Base-by-base conservation (phyloP, 2,888 invertebrate species). In the Drosophila melanosoma region DNA sequence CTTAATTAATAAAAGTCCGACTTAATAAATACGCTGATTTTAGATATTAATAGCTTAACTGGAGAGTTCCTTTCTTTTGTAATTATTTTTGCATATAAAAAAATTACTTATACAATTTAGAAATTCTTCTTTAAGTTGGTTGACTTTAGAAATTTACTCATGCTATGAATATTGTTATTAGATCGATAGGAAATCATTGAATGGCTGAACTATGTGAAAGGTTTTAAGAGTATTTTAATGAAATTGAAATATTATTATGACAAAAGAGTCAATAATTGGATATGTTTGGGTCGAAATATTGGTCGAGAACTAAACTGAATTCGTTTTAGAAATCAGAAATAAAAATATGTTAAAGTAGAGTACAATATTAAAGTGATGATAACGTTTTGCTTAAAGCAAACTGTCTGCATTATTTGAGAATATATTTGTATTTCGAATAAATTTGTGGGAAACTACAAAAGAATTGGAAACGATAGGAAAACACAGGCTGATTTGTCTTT, bases 401-500 rank as follows among this genome's bases (percentile, higher is more conserved):
- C 33, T 12, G 32, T n/a, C 15, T 36, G 26, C 36, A 74, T 72
- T 73, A 62, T 62, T 54, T 33, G 36, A 52, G 58, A 35, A 52
- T 60, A 45, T 62, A 48, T 69, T 52, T 29, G 59, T 60, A 66
- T 58, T 76, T 62, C 23, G 51, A 51, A 38, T 40, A 35, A 53
- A 72, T 72, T 70, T 71, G 33, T 17, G 8, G 26, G 29, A 40
- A 53, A 48, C 49, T 71, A 70, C 49, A 69, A 63, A 76, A 64
- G 77, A 77, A 66, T 75, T 62, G 53, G 20, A 40, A 67, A 60
- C 35, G 23, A 45, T 51, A 72, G 65, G 61, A 59, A 77, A 81
- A 65, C 59, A 57, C 48, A 60, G 69, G 68, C 84, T 82, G 87
- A 89, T 82, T 87, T 73, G 63, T 73, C 69, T 72, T 40, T 40